These are phyloP conservation scores for Oceanites oceanicus DNA, from an alignment of 2,113 vertebrate genomes.

Conservation along the genomic window DNA sequence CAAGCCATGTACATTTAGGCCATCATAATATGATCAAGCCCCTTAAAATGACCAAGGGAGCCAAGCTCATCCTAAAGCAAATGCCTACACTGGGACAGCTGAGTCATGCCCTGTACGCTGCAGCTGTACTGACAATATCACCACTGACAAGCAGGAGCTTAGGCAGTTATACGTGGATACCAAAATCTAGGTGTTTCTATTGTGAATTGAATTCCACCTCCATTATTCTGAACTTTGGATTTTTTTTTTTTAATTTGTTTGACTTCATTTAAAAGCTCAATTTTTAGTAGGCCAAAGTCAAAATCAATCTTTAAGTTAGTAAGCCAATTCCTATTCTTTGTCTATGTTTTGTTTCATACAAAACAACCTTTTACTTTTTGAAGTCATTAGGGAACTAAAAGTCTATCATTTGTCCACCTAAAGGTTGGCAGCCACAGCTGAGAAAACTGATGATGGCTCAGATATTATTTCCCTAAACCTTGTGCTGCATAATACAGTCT, in stretches of 20 bases:
- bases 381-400: background rate
- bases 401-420: background rate
- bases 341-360: too few relatives aligned
- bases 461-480: background rate
- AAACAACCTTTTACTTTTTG: background rate
- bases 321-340: background rate
- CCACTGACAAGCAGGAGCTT: background rate
- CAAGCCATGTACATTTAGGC: background rate
- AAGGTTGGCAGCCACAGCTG: background rate
- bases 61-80: background rate
- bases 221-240: background rate
- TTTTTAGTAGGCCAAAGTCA: background rate
- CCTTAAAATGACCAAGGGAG: background rate
- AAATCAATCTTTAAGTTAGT: background rate
- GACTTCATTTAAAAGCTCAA: background rate
- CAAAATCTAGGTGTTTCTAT: background rate
- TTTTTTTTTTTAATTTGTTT: background rate
- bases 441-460: background rate
- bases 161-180: rapidly evolving
- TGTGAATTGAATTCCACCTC: background rate
- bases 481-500: background rate
- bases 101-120: background rate
- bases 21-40: background rate
- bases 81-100: rapidly evolving
- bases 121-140: background rate